These are phyloP conservation scores for Pangasius mekongensis DNA, from an alignment of 2,797 vertebrate genomes.

Conservation along the genomic window DNA sequence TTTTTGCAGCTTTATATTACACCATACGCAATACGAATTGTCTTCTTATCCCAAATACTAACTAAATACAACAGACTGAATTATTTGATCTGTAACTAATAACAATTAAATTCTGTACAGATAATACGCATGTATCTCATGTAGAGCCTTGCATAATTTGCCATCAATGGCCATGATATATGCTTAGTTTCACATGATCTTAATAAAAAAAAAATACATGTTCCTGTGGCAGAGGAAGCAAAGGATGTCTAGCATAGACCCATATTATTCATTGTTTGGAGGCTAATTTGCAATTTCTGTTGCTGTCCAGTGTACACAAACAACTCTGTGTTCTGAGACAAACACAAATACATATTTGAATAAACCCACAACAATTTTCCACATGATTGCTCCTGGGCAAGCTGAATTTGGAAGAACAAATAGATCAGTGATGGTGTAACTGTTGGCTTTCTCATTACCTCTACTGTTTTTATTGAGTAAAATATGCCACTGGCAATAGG, in stretches of 20 bases:
- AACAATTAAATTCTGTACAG: background rate
- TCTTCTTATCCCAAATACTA: background rate
- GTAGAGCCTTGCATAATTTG: background rate
- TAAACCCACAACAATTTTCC: constrained; percentile 62
- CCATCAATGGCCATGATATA: background rate
- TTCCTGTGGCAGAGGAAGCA: background rate
- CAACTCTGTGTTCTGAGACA: constrained; percentile 8
- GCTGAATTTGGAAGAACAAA: constrained; percentile 23
- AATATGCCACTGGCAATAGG: background rate
- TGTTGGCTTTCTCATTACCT: background rate
- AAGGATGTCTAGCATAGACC: constrained; percentile 6
- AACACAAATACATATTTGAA: constrained; percentile 38
- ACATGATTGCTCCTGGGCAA: constrained; percentile 50
- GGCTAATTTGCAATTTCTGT: constrained; percentile 37
- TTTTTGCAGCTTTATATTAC: background rate
- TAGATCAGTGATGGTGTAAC: constrained; percentile 55
- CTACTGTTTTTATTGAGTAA: background rate
- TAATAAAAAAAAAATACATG: background rate
- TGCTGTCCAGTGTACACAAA: constrained; percentile 22
- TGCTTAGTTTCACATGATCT: background rate
- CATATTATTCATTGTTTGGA: constrained; percentile 31
- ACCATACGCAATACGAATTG: background rate
- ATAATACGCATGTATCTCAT: too few relatives aligned
- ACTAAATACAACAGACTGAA: background rate
- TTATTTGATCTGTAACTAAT: background rate